phyloP scores from a whole-genome alignment of 2,888 invertebrate species.

The Rhagium mordax region DNA sequence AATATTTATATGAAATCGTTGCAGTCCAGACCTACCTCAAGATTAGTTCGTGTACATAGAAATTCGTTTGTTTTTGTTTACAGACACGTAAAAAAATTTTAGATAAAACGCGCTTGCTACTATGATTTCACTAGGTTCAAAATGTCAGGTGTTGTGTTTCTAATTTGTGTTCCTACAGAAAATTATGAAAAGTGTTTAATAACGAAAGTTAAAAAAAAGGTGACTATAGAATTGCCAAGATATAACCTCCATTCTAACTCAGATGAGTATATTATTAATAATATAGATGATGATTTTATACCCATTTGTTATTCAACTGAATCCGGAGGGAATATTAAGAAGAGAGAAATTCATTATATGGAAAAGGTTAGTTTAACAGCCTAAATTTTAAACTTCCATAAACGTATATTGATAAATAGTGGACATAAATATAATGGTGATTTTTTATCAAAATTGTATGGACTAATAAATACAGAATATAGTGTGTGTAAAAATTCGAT shows the following conservation, averaged over 20 bases:
- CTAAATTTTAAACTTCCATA: no score
- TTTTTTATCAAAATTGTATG: no score
- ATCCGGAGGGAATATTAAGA: background rate
- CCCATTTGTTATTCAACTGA: constrained; percentile 15
- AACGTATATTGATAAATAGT: no score
- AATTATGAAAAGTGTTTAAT: constrained; percentile 67
- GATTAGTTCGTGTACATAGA: background rate
- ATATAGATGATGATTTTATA: constrained; percentile 24
- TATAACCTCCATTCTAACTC: constrained; percentile 10
- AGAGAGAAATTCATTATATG: constrained; percentile 38
- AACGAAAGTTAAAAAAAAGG: constrained; percentile 56
- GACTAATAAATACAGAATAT: no score
- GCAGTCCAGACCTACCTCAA: no score
- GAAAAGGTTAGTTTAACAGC: constrained; percentile 43
- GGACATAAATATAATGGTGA: no score
- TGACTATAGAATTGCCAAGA: constrained; percentile 43
- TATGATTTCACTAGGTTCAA: background rate
- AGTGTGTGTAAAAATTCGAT: no score
- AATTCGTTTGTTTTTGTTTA: background rate
- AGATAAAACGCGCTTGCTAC: background rate
- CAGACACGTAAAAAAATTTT: background rate
- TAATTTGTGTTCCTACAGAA: constrained; percentile 74
- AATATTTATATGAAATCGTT: no score
- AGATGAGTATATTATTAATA: constrained; percentile 6
- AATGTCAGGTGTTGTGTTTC: constrained; percentile 75